Evolutionary conservation across 2,797 vertebrate genomes (phyloP).

Genomic region (Microcaecilia unicolor): DNA sequence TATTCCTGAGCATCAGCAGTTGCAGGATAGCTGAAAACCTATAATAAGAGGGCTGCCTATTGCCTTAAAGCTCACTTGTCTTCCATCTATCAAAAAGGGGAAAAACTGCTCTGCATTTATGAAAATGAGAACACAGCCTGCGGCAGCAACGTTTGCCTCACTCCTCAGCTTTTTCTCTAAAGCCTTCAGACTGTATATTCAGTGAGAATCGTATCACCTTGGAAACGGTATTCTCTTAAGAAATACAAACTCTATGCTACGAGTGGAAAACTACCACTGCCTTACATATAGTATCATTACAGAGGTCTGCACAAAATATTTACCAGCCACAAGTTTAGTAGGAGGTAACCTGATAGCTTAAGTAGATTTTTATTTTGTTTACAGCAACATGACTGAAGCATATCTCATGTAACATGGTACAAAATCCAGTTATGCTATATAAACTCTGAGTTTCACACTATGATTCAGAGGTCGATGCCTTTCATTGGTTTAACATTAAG

Average conservation of each 20-base stretch:
- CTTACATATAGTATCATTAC: slow-evolving; percentile 6
- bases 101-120: background rate
- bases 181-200: background rate
- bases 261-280: slow-evolving; percentile 25
- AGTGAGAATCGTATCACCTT: slow-evolving; percentile 5
- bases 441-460: no score
- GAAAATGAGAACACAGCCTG: background rate
- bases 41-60: background rate
- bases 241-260: slow-evolving; percentile 1
- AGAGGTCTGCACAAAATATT: slow-evolving; percentile 24
- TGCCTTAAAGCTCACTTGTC: background rate
- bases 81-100: background rate
- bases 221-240: slow-evolving; percentile 21
- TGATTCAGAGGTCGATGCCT: no score
- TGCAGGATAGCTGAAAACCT: background rate
- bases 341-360: no score
- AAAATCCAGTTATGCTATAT: no score
- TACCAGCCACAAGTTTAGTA: no score
- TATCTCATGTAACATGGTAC: no score
- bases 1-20: background rate
- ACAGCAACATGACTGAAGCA: no score
- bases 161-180: background rate
- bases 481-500: no score
- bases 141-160: background rate
- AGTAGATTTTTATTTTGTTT: no score